Percentiles rank a stretch among this genome's conserved stretches.
phyloP scores from a whole-genome alignment of 2,113 vertebrate species.

The Columba livia region DNA sequence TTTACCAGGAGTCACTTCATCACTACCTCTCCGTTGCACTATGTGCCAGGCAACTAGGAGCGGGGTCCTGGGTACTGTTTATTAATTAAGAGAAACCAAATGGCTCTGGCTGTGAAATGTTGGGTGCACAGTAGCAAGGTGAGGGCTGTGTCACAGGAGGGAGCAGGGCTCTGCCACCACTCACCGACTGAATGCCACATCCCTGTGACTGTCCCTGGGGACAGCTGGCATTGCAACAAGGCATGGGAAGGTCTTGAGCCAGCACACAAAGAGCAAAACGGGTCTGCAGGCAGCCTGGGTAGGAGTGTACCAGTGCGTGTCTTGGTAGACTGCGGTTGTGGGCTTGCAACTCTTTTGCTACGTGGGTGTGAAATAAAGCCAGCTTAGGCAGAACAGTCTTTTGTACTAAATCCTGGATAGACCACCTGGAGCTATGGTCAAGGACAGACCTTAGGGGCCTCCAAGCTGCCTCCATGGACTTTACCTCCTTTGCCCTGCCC shows the following conservation, averaged over 20 bases:
- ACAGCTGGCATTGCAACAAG: neutral
- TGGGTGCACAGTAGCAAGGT: neutral
- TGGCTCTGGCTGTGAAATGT: neutral
- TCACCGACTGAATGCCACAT: neutral
- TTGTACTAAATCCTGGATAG: neutral
- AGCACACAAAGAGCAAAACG: neutral
- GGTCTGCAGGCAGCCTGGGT: neutral
- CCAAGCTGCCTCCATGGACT: neutral
- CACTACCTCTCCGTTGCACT: neutral
- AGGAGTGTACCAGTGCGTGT: neutral
- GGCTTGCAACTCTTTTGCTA: neutral
- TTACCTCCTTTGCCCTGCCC: neutral
- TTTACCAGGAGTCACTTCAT: neutral
- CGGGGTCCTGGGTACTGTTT: neutral
- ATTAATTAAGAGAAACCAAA: neutral
- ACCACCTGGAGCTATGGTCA: neutral
- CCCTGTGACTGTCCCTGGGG: neutral
- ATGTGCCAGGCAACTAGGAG: neutral
- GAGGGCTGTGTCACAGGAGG: neutral
- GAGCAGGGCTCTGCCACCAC: neutral
- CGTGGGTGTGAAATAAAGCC: neutral
- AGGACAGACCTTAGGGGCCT: neutral
- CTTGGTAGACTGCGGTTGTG: rapidly evolving
- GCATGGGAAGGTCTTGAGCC: neutral
- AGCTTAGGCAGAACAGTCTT: slow-evolving; percentile 23